Percentiles rank a stretch among this genome's conserved stretches.
Evolutionary conservation across 2,113 vertebrate genomes (phyloP).

Genomic region (Esox niger): DNA sequence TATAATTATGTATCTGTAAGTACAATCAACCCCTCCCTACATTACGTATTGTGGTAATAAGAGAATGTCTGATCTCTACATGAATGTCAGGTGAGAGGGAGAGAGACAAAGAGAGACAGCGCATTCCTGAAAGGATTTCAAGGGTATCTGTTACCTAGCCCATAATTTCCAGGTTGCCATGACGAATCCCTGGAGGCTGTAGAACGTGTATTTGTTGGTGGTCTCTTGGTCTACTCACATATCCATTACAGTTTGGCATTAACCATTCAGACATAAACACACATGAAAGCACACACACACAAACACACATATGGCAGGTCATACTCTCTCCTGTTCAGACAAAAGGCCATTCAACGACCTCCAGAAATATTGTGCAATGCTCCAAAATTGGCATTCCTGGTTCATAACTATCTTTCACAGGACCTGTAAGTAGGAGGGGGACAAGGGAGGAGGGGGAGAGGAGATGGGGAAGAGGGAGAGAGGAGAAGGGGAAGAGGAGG

Average conservation of each 20-base stretch:
- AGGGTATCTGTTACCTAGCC: slow-evolving; percentile 50
- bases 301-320: slow-evolving; percentile 2
- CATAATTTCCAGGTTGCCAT: slow-evolving; percentile 45
- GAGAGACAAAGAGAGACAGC: no score
- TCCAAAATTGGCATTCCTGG: slow-evolving; percentile 11
- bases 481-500: no score
- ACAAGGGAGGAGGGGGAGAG: no score
- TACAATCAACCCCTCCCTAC: no score
- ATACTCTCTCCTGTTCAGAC: slow-evolving; percentile 8
- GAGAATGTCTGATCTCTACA: slow-evolving; percentile 27
- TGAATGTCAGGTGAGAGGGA: slow-evolving; percentile 39
- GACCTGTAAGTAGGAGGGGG: no score
- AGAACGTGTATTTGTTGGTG: slow-evolving; percentile 28
- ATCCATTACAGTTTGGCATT: slow-evolving; percentile 54
- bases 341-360: slow-evolving; percentile 23
- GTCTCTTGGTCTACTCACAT: slow-evolving; percentile 32
- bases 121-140: slow-evolving; percentile 31
- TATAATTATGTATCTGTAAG: no score
- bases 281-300: background rate
- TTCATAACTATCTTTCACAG: background rate
- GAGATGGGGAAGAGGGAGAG: no score
- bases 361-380: slow-evolving; percentile 17
- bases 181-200: slow-evolving; percentile 35
- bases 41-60: no score
- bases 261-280: slow-evolving; percentile 45